A percentile compares a stretch with the other conserved stretches of the same genome.
These are phyloP conservation scores for Parasteatoda lunata DNA, from an alignment of 2,888 invertebrate genomes.

Conservation along the genomic window DNA sequence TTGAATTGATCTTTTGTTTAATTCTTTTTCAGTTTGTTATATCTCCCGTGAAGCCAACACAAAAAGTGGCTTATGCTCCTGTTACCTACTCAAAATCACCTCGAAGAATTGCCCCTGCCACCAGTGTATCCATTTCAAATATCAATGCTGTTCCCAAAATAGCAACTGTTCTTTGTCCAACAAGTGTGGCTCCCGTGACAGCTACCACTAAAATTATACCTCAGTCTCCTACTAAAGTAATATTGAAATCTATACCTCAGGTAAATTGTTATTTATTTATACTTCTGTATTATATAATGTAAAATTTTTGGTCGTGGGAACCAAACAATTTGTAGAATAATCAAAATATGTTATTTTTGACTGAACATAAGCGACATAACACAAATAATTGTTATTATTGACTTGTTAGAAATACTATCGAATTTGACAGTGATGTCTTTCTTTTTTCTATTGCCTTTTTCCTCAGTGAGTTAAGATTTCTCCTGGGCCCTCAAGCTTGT, in stretches of 20 bases:
- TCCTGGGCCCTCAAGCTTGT: too few relatives aligned
- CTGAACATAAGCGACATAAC: too few relatives aligned
- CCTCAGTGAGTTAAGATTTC: too few relatives aligned
- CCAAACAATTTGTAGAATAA: too few relatives aligned
- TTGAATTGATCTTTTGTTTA: background rate
- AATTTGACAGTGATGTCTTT: too few relatives aligned
- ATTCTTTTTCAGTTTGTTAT: slow-evolving; percentile 48
- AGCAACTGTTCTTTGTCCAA: slow-evolving; percentile 37
- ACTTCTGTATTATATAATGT: background rate
- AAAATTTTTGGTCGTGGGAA: too few relatives aligned
- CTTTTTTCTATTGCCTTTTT: too few relatives aligned
- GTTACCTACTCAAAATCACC: slow-evolving; percentile 80
- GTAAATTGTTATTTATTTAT: slow-evolving; percentile 67
- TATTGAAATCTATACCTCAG: slow-evolving; percentile 72
- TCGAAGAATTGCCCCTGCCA: slow-evolving; percentile 82
- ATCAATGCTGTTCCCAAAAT: slow-evolving; percentile 40
- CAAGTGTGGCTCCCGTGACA: slow-evolving; percentile 24
- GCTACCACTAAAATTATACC: slow-evolving; percentile 43
- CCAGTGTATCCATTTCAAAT: slow-evolving; percentile 72
- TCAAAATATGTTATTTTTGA: too few relatives aligned
- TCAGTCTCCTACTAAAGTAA: slow-evolving; percentile 73
- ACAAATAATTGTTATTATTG: too few relatives aligned
- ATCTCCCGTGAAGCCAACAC: slow-evolving; percentile 75
- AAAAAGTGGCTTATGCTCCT: slow-evolving; percentile 77
- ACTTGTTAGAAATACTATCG: too few relatives aligned